Evolutionary conservation across 1,140 invertebrate genomes (phyloP).

Genomic region (Drosophila micromelanica): DNA sequence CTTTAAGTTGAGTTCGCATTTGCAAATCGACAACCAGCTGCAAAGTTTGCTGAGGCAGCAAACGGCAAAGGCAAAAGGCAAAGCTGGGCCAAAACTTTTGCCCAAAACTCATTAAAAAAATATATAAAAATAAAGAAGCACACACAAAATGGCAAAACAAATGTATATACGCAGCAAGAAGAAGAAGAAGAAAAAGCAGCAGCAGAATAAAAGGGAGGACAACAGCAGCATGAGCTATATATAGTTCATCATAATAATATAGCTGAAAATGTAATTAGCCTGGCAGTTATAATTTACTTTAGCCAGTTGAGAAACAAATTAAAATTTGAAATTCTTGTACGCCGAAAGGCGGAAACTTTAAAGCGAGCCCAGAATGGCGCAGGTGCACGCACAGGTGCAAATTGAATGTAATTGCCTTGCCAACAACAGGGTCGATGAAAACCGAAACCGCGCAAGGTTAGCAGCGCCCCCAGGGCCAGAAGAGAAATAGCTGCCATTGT

Average conservation of each 20-base stretch:
- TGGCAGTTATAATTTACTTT: slow-evolving; percentile 58
- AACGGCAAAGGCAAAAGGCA: slow-evolving; percentile 23
- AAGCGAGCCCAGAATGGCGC: slow-evolving; percentile 12
- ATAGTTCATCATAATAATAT: slow-evolving; percentile 30
- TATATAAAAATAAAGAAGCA: slow-evolving; percentile 48
- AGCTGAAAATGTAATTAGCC: slow-evolving; percentile 58
- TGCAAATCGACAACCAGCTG: slow-evolving; percentile 16
- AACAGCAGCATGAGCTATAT: neutral
- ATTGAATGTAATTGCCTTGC: slow-evolving; percentile 74
- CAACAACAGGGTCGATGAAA: slow-evolving; percentile 44
- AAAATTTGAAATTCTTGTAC: slow-evolving; percentile 41
- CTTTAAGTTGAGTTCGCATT: slow-evolving; percentile 6
- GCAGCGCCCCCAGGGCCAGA: slow-evolving; percentile 40
- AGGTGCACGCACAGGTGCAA: slow-evolving; percentile 66
- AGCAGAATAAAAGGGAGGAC: too few species aligned
- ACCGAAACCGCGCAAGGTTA: slow-evolving; percentile 50
- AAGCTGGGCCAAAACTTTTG: slow-evolving; percentile 38
- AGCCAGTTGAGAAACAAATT: slow-evolving; percentile 52
- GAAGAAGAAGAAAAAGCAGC: neutral
- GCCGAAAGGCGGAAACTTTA: slow-evolving; percentile 1
- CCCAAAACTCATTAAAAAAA: slow-evolving; percentile 71
- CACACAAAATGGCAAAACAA: slow-evolving; percentile 13
- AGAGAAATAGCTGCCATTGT: slow-evolving; percentile 57
- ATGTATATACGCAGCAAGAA: slow-evolving; percentile 1
- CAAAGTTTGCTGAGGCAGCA: slow-evolving; percentile 37